A percentile compares a stretch with the other conserved stretches of the same genome.
These are phyloP conservation scores for Barnardius zonarius DNA, from an alignment of 2,113 vertebrate species.

Conservation along the genomic window DNA sequence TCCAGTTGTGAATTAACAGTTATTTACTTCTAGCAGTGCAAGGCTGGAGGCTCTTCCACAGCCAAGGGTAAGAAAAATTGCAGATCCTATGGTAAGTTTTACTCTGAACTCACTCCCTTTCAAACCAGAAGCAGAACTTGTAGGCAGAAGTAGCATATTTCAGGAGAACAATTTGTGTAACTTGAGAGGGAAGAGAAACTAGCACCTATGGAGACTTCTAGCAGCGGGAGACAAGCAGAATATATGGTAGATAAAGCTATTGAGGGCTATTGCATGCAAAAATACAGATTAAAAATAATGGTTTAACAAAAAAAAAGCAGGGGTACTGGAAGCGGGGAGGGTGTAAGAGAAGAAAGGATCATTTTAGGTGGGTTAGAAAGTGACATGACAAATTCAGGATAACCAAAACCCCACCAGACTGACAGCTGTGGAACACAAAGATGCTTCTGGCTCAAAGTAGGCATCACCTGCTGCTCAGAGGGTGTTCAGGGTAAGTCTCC, in stretches of 20 bases:
- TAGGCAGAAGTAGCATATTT: not conserved
- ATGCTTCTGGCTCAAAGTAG: not conserved
- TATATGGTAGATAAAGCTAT: not conserved
- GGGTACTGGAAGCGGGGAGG: not conserved
- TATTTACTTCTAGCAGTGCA: not conserved
- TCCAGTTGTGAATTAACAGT: not conserved
- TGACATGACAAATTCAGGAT: not conserved
- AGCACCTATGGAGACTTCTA: not conserved
- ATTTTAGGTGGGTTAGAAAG: not conserved
- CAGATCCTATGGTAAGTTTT: not conserved
- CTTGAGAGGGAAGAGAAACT: not conserved
- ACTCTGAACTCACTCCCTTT: not conserved
- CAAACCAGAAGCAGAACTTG: not conserved
- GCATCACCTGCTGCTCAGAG: not conserved
- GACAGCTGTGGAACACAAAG: not conserved
- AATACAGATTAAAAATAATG: not conserved
- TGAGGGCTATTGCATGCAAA: not conserved
- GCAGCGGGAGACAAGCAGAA: not conserved
- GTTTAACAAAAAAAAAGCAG: not conserved
- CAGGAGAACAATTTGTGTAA: not conserved
- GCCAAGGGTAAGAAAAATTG: not conserved
- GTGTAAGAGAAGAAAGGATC: not conserved
- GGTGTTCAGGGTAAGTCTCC: not conserved
- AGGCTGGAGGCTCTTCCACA: not conserved
- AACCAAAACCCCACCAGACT: not conserved